A percentile compares a stretch with the other conserved stretches of the same genome.
phyloP scores from a whole-genome alignment of 2,113 vertebrate species.

The Regulus satrapa region DNA sequence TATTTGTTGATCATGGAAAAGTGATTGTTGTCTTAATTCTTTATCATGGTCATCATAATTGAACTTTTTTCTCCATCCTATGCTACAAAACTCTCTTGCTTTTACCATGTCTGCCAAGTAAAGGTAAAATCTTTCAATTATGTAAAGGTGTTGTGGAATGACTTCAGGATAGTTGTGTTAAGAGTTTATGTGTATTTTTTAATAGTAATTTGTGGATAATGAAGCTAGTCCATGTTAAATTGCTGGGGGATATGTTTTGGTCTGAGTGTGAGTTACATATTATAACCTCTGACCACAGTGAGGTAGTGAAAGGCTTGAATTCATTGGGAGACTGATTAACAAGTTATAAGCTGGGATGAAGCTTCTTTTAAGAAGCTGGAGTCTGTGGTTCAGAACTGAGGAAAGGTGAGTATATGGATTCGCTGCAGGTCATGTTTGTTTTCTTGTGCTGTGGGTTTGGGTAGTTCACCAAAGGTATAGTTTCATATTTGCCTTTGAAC shows the following conservation, averaged over 20 bases:
- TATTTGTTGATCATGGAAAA: background rate
- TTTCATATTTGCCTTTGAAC: background rate
- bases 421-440: background rate
- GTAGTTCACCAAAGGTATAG: background rate
- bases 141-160: background rate
- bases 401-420: background rate
- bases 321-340: background rate
- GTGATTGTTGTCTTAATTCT: background rate
- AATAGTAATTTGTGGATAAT: background rate
- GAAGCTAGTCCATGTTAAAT: background rate
- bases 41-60: background rate
- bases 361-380: background rate
- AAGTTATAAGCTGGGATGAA: background rate
- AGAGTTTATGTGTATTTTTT: background rate
- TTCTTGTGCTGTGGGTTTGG: background rate
- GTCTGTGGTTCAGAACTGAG: background rate
- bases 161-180: background rate
- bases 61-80: background rate
- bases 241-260: background rate
- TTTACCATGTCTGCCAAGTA: background rate
- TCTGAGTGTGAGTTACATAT: background rate
- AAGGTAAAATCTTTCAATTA: background rate
- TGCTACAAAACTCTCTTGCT: background rate
- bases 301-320: background rate
- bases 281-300: background rate